Percentiles rank a stretch among this genome's conserved stretches.
Evolutionary conservation across 1,140 invertebrate species (phyloP).

Genomic region (Tetramorium alpestre): DNA sequence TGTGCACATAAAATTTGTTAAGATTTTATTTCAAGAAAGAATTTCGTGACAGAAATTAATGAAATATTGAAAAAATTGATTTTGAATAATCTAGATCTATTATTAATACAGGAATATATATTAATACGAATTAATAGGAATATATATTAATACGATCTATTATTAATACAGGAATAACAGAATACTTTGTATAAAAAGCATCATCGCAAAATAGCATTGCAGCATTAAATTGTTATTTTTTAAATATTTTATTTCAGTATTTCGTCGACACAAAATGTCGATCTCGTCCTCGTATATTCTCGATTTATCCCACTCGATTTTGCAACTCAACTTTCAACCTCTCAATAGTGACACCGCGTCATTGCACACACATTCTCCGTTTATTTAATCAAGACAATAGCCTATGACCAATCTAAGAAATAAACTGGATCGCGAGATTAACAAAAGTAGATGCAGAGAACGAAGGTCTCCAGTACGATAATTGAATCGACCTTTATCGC

Average conservation of each 20-base stretch:
- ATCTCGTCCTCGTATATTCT: background rate
- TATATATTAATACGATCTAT: background rate
- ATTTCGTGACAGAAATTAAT: background rate
- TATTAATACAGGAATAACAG: background rate
- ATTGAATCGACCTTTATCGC: conserved; percentile 62
- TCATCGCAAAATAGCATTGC: background rate
- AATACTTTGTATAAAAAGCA: background rate
- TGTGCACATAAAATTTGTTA: no score
- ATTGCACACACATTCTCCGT: conserved; percentile 14
- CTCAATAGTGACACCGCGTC: background rate
- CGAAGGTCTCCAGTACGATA: conserved; percentile 38
- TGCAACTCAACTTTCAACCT: background rate
- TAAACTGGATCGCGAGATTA: conserved; percentile 37
- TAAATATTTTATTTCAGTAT: background rate
- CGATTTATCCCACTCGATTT: background rate
- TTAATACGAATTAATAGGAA: no score
- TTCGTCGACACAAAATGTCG: background rate
- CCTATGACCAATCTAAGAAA: conserved; percentile 43
- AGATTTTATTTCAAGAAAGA: no score
- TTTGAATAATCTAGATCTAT: background rate
- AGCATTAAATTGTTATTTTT: background rate
- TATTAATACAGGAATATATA: background rate
- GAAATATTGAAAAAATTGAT: background rate
- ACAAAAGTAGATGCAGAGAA: conserved; percentile 53
- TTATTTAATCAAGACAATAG: conserved; percentile 52